Percentiles rank a stretch among this genome's conserved stretches.
phyloP scores from a whole-genome alignment of 2,797 vertebrate genomes.

The Percopsis omiscomaycus region DNA sequence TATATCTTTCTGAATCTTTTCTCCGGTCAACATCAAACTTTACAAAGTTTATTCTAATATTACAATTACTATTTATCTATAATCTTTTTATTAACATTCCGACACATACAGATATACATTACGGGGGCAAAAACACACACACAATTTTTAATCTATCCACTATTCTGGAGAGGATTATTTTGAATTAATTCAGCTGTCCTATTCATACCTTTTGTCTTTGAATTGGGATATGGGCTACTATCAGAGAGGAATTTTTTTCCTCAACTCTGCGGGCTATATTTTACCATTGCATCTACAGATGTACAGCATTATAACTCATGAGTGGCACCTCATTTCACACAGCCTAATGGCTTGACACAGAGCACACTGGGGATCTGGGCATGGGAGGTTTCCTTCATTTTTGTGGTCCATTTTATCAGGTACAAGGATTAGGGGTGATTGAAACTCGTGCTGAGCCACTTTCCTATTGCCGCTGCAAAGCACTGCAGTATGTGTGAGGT shows the following conservation, averaged over 20 bases:
- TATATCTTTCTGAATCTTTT: too few relatives aligned
- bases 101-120: constrained; percentile 3
- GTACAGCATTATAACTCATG: constrained; percentile 80
- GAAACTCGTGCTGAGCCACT: constrained; percentile 59
- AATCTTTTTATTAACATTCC: too few relatives aligned
- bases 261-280: constrained; percentile 68
- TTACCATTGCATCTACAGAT: constrained; percentile 71
- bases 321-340: constrained; percentile 87
- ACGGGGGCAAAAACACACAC: constrained; percentile 7
- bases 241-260: constrained; percentile 70
- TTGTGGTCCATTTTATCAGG: constrained; percentile 66
- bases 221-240: constrained; percentile 68
- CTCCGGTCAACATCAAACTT: too few relatives aligned
- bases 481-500: constrained; percentile 20
- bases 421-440: constrained; percentile 69
- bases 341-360: constrained; percentile 86
- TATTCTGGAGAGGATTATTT: constrained; percentile 75
- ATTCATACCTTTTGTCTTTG: constrained; percentile 66
- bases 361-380: constrained; percentile 75
- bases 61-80: too few relatives aligned
- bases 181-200: constrained; percentile 64
- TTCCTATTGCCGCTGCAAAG: constrained; percentile 18
- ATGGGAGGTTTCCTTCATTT: constrained; percentile 64
- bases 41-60: too few relatives aligned
- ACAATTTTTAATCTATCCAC: constrained; percentile 65